Conservation (phyloP, 1,140 invertebrate genomes). For the Danaus plexippus region DNA sequence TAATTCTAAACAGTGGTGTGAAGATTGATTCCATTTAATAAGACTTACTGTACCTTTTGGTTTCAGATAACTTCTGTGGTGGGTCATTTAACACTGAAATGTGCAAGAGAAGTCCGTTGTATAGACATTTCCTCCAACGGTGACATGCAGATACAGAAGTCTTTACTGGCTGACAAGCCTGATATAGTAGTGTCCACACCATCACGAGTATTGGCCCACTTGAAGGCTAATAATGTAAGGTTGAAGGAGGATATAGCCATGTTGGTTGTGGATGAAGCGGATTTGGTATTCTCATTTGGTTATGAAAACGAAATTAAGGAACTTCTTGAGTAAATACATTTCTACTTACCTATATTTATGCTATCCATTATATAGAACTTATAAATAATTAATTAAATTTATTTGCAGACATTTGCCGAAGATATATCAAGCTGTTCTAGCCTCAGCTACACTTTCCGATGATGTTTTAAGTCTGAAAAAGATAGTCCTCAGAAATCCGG, state of each 20-base stretch:
- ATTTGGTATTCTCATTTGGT: conserved; percentile 98
- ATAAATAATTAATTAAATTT: neutral
- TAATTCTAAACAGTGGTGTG: no score
- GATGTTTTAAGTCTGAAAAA: conserved; percentile 94
- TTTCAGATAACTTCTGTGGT: conserved; percentile 80
- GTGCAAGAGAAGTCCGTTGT: conserved; percentile 86
- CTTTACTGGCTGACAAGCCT: conserved; percentile 84
- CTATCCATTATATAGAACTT: no score
- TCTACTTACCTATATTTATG: neutral
- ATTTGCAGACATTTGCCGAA: conserved; percentile 81
- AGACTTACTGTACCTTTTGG: neutral
- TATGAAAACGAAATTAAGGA: conserved; percentile 94
- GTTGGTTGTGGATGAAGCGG: conserved; percentile 97
- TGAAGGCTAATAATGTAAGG: conserved; percentile 84
- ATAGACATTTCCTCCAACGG: conserved; percentile 86
- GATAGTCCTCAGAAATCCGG: conserved; percentile 93
- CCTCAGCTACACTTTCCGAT: conserved; percentile 96
- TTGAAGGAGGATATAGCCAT: conserved; percentile 87
- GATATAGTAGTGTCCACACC: conserved; percentile 96
- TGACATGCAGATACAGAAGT: conserved; percentile 80
- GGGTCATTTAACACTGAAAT: conserved; percentile 83
- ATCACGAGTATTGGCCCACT: conserved; percentile 84
- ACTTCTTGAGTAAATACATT: conserved; percentile 74
- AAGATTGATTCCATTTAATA: no score
- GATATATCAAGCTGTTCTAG: conserved; percentile 90